Conservation (phyloP, 2,888 invertebrate genomes). For the Stomorhina lunata region DNA sequence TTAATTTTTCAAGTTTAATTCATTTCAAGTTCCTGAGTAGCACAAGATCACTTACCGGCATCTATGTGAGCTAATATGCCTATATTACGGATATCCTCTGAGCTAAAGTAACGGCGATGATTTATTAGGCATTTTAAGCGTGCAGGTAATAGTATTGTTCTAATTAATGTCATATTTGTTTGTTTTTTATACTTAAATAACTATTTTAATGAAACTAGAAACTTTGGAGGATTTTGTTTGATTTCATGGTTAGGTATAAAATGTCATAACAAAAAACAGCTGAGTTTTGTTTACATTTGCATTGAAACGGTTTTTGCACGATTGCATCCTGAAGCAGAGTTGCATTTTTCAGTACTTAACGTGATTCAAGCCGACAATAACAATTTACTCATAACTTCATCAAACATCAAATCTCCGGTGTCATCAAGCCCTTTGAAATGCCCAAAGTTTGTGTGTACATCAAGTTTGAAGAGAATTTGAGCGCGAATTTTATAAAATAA, state of each 20-base stretch:
- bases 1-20: constrained; percentile 32
- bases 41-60: constrained; percentile 84
- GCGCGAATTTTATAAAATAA: too few relatives aligned
- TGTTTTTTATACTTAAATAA: background rate
- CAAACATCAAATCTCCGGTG: too few relatives aligned
- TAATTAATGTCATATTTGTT: constrained; percentile 49
- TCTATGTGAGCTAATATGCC: constrained; percentile 97
- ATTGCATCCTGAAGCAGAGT: constrained; percentile 8
- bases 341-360: too few relatives aligned
- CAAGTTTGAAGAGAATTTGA: too few relatives aligned
- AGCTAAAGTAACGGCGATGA: constrained; percentile 53
- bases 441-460: too few relatives aligned
- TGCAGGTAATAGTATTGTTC: constrained; percentile 26
- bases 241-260: background rate
- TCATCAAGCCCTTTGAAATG: too few relatives aligned
- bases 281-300: constrained; percentile 21
- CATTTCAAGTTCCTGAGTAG: background rate
- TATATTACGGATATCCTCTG: constrained; percentile 87
- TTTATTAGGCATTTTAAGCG: constrained; percentile 30
- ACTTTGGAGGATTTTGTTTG: background rate
- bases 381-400: too few relatives aligned
- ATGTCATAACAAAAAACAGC: constrained; percentile 29
- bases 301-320: background rate
- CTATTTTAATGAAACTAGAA: background rate
- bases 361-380: too few relatives aligned